phyloP scores from a whole-genome alignment of 2,797 vertebrate species.

The Vultur gryphus region DNA sequence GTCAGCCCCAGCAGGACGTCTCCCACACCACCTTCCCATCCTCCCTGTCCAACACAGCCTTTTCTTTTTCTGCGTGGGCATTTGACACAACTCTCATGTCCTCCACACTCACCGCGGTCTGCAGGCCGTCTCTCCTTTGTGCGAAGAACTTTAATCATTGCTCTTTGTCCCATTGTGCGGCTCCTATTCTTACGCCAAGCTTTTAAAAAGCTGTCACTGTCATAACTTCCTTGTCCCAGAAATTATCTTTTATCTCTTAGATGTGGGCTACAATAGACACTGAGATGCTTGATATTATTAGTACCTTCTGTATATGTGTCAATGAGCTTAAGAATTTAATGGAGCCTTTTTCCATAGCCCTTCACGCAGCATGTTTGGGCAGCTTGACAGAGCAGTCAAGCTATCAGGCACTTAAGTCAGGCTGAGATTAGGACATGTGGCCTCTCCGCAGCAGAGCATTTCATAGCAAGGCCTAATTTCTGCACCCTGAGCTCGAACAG shows the following conservation, averaged over 20 bases:
- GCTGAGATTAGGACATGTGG: neutral
- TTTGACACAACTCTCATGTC: neutral
- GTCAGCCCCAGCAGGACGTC: neutral
- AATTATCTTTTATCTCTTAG: slow-evolving; percentile 58
- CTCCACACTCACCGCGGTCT: neutral
- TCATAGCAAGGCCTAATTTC: neutral
- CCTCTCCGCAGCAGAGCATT: neutral
- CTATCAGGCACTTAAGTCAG: neutral
- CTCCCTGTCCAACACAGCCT: neutral
- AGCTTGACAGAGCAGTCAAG: neutral
- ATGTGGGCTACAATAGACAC: slow-evolving; percentile 33
- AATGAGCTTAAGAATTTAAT: slow-evolving; percentile 35
- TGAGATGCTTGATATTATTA: slow-evolving; percentile 42
- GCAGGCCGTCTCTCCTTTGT: slow-evolving; percentile 10
- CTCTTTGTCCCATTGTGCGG: slow-evolving; percentile 8
- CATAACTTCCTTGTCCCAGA: slow-evolving; percentile 56
- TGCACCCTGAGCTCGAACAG: neutral
- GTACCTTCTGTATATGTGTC: slow-evolving; percentile 33
- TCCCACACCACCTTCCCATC: neutral
- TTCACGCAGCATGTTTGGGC: neutral
- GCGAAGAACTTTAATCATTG: slow-evolving; percentile 18
- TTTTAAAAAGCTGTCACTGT: slow-evolving; percentile 53
- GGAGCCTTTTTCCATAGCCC: slow-evolving; percentile 11
- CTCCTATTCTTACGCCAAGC: slow-evolving; percentile 17
- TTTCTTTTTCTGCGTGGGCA: neutral